Conservation (phyloP, 2,113 vertebrate species). For the Rhineura floridana region DNA sequence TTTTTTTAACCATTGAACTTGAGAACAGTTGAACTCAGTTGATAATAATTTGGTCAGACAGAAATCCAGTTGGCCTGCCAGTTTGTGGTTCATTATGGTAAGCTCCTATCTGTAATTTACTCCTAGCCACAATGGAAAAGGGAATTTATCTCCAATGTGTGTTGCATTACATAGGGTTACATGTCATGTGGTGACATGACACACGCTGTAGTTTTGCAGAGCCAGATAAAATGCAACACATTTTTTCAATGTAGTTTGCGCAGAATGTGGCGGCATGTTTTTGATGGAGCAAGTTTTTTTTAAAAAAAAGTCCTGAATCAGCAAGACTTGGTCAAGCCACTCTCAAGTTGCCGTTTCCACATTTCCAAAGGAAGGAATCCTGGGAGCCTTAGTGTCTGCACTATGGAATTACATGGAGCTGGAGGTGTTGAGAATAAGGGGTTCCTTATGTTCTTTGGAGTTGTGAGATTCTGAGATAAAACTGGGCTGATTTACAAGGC, state of each 20-base stretch:
- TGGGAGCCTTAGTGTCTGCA: not conserved
- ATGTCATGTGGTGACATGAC: slow-evolving; percentile 48
- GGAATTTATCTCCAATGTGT: slow-evolving; percentile 55
- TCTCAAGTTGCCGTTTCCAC: not conserved
- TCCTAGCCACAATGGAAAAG: slow-evolving; percentile 58
- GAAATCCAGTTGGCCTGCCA: slow-evolving; percentile 57
- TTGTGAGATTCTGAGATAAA: not conserved
- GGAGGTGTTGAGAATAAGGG: slow-evolving; percentile 18
- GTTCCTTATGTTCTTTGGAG: slow-evolving; percentile 14
- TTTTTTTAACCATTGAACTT: slow-evolving; percentile 29
- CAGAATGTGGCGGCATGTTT: slow-evolving; percentile 6
- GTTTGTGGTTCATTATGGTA: slow-evolving; percentile 69
- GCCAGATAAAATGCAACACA: slow-evolving; percentile 56
- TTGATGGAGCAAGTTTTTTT: slow-evolving; percentile 28
- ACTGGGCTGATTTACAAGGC: not conserved
- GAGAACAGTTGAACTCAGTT: slow-evolving; percentile 45
- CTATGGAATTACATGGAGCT: not conserved
- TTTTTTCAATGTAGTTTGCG: slow-evolving; percentile 59
- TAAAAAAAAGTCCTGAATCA: slow-evolving; percentile 28
- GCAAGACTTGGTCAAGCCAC: slow-evolving; percentile 34
- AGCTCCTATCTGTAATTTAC: slow-evolving; percentile 67
- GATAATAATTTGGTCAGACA: slow-evolving; percentile 63
- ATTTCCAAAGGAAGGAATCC: not conserved
- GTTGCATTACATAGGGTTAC: slow-evolving; percentile 58
- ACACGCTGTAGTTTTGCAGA: slow-evolving; percentile 58